phyloP scores from a whole-genome alignment of 1,140 invertebrate species.

The Hylyphantes graminicola region DNA sequence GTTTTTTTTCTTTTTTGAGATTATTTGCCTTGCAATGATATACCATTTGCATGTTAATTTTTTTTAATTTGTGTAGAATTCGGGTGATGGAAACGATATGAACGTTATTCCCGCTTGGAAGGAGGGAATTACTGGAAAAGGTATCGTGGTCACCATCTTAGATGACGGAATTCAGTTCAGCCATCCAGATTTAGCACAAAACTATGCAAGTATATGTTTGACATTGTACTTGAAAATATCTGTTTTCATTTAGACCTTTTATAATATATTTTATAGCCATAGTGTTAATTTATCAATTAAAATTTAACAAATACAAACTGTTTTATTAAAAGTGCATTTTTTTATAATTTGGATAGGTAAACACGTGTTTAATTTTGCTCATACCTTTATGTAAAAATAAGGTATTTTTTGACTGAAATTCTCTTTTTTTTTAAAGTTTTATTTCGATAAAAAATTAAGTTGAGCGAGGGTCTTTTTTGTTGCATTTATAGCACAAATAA shows the following conservation, averaged over 20 bases:
- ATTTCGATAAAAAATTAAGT: too few species aligned
- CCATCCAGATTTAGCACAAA: constrained; percentile 95
- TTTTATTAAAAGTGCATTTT: too few species aligned
- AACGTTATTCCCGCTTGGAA: constrained; percentile 98
- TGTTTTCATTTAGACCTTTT: not conserved
- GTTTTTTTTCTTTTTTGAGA: not conserved
- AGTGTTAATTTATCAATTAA: too few species aligned
- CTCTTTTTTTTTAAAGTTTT: too few species aligned
- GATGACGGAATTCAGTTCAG: constrained; percentile 99
- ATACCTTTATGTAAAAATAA: too few species aligned
- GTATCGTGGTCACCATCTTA: constrained; percentile 99
- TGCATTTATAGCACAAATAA: too few species aligned
- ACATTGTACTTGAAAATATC: not conserved
- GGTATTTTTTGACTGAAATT: too few species aligned
- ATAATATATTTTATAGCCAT: constrained; percentile 4
- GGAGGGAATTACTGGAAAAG: constrained; percentile 95
- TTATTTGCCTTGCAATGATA: not conserved
- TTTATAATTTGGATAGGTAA: too few species aligned
- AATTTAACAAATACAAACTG: too few species aligned
- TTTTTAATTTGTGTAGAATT: constrained; percentile 34
- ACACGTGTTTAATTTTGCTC: too few species aligned
- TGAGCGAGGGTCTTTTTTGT: too few species aligned
- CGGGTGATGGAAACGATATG: constrained; percentile 91
- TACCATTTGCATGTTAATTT: not conserved
- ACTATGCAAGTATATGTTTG: constrained; percentile 86